phyloP scores from a whole-genome alignment of 2,797 vertebrate genomes.

The Molossus molossus region DNA sequence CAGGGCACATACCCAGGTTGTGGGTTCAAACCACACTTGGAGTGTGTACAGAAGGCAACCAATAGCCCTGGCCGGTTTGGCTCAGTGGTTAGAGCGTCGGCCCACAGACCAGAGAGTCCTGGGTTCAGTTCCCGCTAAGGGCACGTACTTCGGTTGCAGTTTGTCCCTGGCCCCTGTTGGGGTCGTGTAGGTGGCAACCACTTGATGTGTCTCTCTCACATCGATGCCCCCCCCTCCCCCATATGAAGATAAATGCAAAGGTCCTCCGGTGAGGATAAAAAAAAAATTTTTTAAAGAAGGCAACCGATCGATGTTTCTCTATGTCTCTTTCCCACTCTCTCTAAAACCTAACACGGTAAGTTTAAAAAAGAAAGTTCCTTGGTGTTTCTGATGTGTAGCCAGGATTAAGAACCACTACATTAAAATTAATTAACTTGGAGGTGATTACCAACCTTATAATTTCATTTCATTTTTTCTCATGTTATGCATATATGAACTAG shows the following conservation, averaged over 20 bases:
- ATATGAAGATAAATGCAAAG: too few relatives aligned
- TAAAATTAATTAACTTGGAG: neutral
- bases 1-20: too few relatives aligned
- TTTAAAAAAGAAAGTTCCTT: neutral
- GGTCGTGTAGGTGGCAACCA: too few relatives aligned
- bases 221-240: too few relatives aligned
- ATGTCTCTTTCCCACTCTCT: neutral
- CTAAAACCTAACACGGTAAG: too few relatives aligned
- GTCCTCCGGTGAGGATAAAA: too few relatives aligned
- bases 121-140: too few relatives aligned
- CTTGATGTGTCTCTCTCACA: too few relatives aligned
- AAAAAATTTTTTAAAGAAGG: neutral
- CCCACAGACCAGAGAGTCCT: too few relatives aligned
- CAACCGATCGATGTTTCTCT: neutral
- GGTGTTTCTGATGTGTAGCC: neutral
- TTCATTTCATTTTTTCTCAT: conserved; percentile 38
- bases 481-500: neutral
- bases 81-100: too few relatives aligned
- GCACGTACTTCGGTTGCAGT: too few relatives aligned
- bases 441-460: neutral
- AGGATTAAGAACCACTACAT: neutral
- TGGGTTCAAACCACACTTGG: neutral
- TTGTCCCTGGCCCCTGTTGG: too few relatives aligned
- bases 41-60: neutral
- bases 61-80: neutral